phyloP scores from a whole-genome alignment of 1,140 invertebrate genomes.

The Ectropis grisescens region DNA sequence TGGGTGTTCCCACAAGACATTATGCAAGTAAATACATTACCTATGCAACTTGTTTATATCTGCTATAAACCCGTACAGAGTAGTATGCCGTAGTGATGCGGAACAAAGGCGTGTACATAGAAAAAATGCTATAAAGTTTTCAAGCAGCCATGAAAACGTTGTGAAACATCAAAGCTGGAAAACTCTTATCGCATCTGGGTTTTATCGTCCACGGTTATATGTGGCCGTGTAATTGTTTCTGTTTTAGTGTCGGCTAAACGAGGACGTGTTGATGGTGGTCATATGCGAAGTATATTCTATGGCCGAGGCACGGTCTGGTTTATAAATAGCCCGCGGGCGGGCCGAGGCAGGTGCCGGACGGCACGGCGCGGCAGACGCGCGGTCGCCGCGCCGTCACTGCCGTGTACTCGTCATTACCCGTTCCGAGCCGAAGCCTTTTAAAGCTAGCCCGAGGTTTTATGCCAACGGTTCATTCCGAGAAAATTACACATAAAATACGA shows the following conservation, averaged over 20 bases:
- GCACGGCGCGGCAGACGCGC: slow-evolving; percentile 35
- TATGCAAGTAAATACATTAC: slow-evolving; percentile 1
- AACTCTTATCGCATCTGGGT: neutral
- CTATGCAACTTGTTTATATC: neutral
- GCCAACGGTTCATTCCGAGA: neutral
- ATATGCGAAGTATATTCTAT: slow-evolving; percentile 30
- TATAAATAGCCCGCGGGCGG: slow-evolving; percentile 50
- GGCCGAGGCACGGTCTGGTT: slow-evolving; percentile 43
- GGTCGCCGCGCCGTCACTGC: slow-evolving; percentile 53
- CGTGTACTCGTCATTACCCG: too few species aligned
- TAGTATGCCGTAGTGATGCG: neutral
- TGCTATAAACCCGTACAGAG: slow-evolving; percentile 8
- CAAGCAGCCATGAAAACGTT: neutral
- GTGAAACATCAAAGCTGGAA: too few species aligned
- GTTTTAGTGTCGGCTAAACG: slow-evolving; percentile 6
- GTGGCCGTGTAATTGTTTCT: slow-evolving; percentile 4
- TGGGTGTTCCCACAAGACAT: slow-evolving; percentile 9
- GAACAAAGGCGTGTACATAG: neutral
- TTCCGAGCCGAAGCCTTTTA: neutral
- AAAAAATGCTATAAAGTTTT: neutral
- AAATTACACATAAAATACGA: neutral
- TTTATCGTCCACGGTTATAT: slow-evolving; percentile 1
- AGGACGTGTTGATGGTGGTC: slow-evolving; percentile 10
- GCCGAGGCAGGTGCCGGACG: slow-evolving; percentile 40
- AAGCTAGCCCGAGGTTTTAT: neutral